These are phyloP conservation scores for Cheirogaleus major DNA, from an alignment of 2,797 vertebrate species.

Conservation along the genomic window DNA sequence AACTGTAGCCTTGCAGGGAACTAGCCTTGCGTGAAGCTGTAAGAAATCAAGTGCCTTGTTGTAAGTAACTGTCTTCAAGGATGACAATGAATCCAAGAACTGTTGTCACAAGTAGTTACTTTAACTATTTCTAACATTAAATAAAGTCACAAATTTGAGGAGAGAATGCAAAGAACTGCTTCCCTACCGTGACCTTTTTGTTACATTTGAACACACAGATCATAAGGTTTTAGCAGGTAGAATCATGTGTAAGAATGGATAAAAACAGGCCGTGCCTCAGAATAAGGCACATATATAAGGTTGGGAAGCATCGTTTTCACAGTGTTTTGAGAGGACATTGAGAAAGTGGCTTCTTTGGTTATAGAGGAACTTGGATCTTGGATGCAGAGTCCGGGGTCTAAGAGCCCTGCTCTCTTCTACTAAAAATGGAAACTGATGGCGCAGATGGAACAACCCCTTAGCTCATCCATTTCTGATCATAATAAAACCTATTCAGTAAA, in stretches of 20 bases:
- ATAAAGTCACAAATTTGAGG: background rate
- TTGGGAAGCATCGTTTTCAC: background rate
- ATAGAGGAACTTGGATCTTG: background rate
- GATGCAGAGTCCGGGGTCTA: background rate
- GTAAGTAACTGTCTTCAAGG: background rate
- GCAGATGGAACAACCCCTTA: background rate
- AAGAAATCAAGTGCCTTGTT: background rate
- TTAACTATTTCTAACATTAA: background rate
- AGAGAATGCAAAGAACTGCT: background rate
- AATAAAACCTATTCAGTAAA: background rate
- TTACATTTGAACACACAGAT: background rate
- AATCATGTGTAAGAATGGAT: background rate
- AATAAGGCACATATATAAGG: background rate
- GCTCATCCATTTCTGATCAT: background rate
- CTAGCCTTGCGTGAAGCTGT: background rate
- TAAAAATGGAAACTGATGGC: background rate
- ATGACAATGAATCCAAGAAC: background rate
- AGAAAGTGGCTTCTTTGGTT: constrained; percentile 1
- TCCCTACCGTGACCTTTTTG: background rate
- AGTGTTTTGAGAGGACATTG: background rate
- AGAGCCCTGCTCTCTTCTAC: background rate
- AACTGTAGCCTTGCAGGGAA: background rate
- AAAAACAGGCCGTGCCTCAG: background rate
- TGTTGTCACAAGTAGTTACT: background rate
- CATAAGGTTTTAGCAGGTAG: background rate